Conservation (phyloP, 2,113 vertebrate species). For the Oceanodroma tethys region DNA sequence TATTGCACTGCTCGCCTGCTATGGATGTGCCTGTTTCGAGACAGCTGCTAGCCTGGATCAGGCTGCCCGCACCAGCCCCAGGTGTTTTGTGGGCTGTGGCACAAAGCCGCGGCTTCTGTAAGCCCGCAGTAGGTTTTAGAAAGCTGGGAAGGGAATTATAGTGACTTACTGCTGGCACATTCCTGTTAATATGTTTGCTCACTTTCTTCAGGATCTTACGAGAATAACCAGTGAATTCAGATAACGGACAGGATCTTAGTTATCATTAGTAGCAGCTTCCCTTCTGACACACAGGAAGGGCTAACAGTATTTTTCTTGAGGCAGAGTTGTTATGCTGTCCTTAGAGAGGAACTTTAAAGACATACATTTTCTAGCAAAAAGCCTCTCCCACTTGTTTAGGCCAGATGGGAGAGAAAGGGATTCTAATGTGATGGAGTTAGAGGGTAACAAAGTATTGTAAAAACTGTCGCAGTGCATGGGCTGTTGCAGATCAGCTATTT, state of each 20-base stretch:
- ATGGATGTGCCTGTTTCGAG: background rate
- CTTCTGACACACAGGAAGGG: background rate
- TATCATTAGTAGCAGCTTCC: slow-evolving; percentile 43
- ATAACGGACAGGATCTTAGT: slow-evolving; percentile 25
- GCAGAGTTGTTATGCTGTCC: background rate
- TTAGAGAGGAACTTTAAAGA: background rate
- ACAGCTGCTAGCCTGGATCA: background rate
- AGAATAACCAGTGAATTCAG: slow-evolving; percentile 14
- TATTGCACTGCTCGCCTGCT: background rate
- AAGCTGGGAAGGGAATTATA: background rate
- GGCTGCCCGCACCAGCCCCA: background rate
- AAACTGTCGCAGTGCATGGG: background rate
- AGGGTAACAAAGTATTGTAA: background rate
- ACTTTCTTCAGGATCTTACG: slow-evolving; percentile 19
- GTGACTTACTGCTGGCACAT: slow-evolving; percentile 11
- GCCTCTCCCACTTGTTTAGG: slow-evolving; percentile 1
- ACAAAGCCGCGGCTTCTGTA: background rate
- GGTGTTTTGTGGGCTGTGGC: background rate
- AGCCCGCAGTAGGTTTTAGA: background rate
- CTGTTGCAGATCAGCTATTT: slow-evolving; percentile 8
- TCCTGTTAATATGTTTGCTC: slow-evolving; percentile 9
- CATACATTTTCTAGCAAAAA: background rate
- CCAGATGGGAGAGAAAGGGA: slow-evolving; percentile 12
- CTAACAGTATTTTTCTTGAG: slow-evolving; percentile 28
- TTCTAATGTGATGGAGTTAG: background rate